Base-by-base conservation (phyloP, 1,140 invertebrate species). In the Pseudomyrmex sp. region DNA sequence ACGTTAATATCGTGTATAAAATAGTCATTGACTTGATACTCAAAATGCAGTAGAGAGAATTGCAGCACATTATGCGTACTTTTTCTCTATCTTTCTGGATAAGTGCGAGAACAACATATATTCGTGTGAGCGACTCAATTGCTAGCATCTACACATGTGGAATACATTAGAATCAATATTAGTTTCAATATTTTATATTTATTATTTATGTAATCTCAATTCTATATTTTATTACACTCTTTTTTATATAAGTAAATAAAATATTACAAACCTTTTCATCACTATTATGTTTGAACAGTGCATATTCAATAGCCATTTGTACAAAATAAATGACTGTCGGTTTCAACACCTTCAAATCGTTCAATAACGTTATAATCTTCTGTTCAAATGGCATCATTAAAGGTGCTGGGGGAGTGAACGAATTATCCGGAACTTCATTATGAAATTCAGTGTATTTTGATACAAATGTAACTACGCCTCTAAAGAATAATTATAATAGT, bases 41-140 rank as follows among this genome's bases (percentile, higher is more conserved):
- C 26, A 91, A 87, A 5, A 35, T 35, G 72, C 87, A 92, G 75
- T 94, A 95, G 4, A 94, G 63, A 66, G 92, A 92, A 85, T 94
- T 93, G 35, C 92, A 91, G 62, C 89, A 92, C 46, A 93, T 83
- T n/a, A 93, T 91, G 61, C 93, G 87, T 10, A 93, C 88, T 84
- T 84, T 92, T 85, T 90, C 88, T 75, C 93, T 90, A 35, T 95
- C 92, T 79, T 94, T 94, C 63, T 92, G 91, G 2, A 94, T 90
- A 54, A 91, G 90, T 4, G 91, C 83, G 46, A 94, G 69, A 13
- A 86, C 77, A 1, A 91, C 85, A 23, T 88, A 93, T 46, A 94
- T 80, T 68, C 90, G 88, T 10, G 91, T 61, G 20, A 94, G 80
- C 7, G 59, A 58, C 62, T 92, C 90, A 8, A 91, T 7, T 35